phyloP scores from a whole-genome alignment of 1,140 invertebrate genomes.

The Alviniconcha marisindica region DNA sequence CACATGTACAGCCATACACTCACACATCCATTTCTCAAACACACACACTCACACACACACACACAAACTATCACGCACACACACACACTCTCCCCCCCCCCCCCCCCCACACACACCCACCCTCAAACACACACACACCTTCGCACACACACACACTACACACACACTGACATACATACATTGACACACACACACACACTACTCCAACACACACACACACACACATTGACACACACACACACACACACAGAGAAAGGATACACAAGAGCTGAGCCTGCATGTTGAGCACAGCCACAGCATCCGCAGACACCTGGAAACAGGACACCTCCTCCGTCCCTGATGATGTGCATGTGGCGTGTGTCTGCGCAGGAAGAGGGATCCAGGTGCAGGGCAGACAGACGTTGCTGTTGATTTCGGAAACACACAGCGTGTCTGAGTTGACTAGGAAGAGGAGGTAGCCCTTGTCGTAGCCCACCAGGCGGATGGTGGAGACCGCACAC shows the following conservation, averaged over 20 bases:
- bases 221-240: background rate
- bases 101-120: background rate
- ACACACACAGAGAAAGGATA: conserved; percentile 1
- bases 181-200: background rate
- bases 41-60: conserved; percentile 40
- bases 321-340: background rate
- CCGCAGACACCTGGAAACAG: background rate
- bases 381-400: conserved; percentile 28
- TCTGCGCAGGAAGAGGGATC: conserved; percentile 9
- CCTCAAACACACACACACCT: background rate
- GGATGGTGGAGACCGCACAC: background rate
- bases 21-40: conserved; percentile 56
- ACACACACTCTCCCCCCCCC: background rate
- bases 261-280: background rate
- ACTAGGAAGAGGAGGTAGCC: conserved; percentile 28
- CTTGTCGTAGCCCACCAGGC: conserved; percentile 5
- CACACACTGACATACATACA: background rate
- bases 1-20: conserved; percentile 59
- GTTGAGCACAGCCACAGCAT: background rate
- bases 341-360: background rate
- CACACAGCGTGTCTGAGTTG: conserved; percentile 33
- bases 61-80: background rate
- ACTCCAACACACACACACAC: background rate
- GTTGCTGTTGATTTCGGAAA: conserved; percentile 11
- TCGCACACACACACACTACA: background rate